These are phyloP conservation scores for Drosophila burlai DNA, from an alignment of 1,140 invertebrate species.

Conservation along the genomic window DNA sequence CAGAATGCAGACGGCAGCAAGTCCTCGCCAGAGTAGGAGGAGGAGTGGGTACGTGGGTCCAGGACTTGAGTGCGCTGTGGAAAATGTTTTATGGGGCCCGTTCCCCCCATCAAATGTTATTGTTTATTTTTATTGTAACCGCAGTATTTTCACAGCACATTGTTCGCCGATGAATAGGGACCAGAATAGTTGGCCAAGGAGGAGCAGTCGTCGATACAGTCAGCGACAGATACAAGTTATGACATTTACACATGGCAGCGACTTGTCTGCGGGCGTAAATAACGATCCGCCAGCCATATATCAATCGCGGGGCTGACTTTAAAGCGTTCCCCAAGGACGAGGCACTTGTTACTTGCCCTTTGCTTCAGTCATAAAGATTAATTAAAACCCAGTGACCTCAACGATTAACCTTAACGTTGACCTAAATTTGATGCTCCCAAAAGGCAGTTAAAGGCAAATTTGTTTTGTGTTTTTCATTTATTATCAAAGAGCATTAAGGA, in stretches of 20 bases:
- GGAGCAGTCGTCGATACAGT: constrained; percentile 4
- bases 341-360: background rate
- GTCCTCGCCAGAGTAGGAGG: background rate
- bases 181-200: constrained; percentile 4
- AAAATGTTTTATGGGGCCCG: constrained; percentile 43
- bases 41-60: background rate
- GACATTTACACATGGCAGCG: constrained; percentile 37
- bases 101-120: constrained; percentile 52
- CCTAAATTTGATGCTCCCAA: background rate
- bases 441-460: background rate
- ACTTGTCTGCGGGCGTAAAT: constrained; percentile 31
- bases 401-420: background rate
- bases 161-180: constrained; percentile 49
- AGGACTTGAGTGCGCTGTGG: constrained; percentile 33
- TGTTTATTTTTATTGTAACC: constrained; percentile 61
- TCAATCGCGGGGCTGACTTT: constrained; percentile 1
- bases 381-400: background rate
- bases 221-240: constrained; percentile 35
- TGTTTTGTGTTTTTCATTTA: background rate
- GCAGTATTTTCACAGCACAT: constrained; percentile 58
- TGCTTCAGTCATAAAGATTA: background rate
- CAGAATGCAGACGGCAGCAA: background rate
- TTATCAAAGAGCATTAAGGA: background rate
- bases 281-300: constrained; percentile 21
- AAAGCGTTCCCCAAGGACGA: constrained; percentile 13